These are phyloP conservation scores for Myrmecobius fasciatus DNA, from an alignment of 2,113 vertebrate genomes.

Conservation along the genomic window DNA sequence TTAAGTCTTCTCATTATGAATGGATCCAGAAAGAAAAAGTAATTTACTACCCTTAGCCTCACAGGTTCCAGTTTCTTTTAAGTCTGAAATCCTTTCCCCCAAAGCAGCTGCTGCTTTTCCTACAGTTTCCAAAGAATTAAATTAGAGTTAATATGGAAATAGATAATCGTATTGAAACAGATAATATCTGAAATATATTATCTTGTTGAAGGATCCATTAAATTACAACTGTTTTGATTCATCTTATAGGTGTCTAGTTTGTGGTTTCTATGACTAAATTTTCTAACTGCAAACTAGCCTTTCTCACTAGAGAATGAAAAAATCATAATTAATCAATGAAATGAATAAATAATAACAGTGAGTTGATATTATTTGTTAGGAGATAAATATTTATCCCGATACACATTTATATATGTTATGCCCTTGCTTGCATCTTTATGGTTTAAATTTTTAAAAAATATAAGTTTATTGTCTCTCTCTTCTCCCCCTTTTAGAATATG, in stretches of 20 bases:
- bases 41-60: not conserved
- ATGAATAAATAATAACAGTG: not conserved
- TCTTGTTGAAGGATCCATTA: not conserved
- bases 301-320: not conserved
- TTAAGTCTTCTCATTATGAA: not conserved
- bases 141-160: not conserved
- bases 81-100: not conserved
- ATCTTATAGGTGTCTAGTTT: not conserved
- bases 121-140: not conserved
- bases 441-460: not conserved
- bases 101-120: not conserved
- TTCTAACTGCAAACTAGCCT: not conserved
- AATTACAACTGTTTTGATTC: not conserved
- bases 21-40: not conserved
- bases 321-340: not conserved
- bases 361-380: not conserved
- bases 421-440: not conserved
- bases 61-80: not conserved
- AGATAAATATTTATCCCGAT: not conserved
- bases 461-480: not conserved
- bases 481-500: not conserved
- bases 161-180: no score
- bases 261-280: not conserved
- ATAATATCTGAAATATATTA: not conserved
- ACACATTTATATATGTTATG: not conserved